Percentiles rank a stretch among this genome's conserved stretches.
phyloP scores from a whole-genome alignment of 2,797 vertebrate species.

The Dallia pectoralis region DNA sequence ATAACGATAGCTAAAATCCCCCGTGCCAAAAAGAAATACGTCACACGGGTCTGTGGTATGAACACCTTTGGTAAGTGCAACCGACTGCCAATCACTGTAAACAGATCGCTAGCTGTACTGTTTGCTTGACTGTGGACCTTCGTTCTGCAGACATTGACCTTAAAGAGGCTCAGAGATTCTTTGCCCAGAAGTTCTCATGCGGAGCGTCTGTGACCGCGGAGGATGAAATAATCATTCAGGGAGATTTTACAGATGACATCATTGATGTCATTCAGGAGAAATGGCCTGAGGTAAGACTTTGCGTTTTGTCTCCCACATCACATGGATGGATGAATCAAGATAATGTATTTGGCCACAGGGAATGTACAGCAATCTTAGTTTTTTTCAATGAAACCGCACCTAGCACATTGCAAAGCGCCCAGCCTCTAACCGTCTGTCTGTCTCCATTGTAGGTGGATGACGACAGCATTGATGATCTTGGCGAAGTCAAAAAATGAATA shows the following conservation, averaged over 20 bases:
- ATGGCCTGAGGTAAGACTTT: constrained; percentile 90
- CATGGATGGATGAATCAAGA: neutral
- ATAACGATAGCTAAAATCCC: constrained; percentile 99
- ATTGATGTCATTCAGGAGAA: constrained; percentile 98
- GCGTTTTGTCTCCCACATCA: neutral
- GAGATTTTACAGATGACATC: constrained; percentile 98
- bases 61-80: constrained; percentile 88
- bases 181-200: constrained; percentile 99
- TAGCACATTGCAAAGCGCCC: neutral
- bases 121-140: neutral
- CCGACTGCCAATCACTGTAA: neutral
- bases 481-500: constrained; percentile 98
- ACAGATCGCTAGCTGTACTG: neutral
- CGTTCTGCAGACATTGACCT: constrained; percentile 90
- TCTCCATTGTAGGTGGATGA: constrained; percentile 85
- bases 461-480: constrained; percentile 97
- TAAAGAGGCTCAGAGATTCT: constrained; percentile 99
- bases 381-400: neutral
- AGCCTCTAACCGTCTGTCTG: neutral
- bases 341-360: neutral
- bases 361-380: neutral
- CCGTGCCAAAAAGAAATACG: constrained; percentile 98
- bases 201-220: constrained; percentile 97
- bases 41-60: constrained; percentile 94
- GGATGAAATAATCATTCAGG: constrained; percentile 99